A percentile compares a stretch with the other conserved stretches of the same genome.
phyloP scores from a whole-genome alignment of 2,113 vertebrate genomes.

The Pterocles orientalis region DNA sequence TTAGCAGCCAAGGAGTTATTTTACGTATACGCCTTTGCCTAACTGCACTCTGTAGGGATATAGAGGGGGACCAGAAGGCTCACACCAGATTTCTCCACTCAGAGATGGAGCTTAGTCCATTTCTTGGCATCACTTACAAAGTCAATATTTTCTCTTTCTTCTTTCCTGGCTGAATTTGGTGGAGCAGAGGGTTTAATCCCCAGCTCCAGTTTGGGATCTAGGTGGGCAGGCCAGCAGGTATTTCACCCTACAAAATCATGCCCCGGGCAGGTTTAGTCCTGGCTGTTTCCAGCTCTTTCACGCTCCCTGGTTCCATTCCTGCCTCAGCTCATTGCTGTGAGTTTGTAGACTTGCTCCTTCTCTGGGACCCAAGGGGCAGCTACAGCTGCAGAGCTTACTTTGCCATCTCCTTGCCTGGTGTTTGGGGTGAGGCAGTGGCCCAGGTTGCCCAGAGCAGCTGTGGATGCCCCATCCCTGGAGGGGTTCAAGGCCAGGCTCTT shows the following conservation, averaged over 20 bases:
- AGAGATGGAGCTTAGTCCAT: background rate
- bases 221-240: background rate
- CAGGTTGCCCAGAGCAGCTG: too few relatives aligned
- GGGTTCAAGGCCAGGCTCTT: background rate
- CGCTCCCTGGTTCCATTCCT: background rate
- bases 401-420: background rate
- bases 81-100: background rate
- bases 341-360: background rate
- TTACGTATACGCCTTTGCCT: background rate
- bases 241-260: background rate
- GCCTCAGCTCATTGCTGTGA: background rate
- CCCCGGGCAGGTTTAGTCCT: background rate
- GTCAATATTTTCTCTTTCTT: conserved; percentile 17
- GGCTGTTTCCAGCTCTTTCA: background rate
- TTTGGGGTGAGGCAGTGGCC: background rate
- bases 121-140: background rate
- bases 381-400: background rate
- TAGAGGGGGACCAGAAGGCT: background rate
- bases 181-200: background rate
- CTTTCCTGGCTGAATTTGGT: background rate
- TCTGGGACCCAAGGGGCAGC: background rate
- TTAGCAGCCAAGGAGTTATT: background rate
- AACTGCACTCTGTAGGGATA: background rate
- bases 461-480: too few relatives aligned
- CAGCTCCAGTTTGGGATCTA: background rate